Evolutionary conservation across 2,113 vertebrate genomes (phyloP), one percentile per base, ranked within the genome.

Genomic region (Benthochromis sp.): DNA sequence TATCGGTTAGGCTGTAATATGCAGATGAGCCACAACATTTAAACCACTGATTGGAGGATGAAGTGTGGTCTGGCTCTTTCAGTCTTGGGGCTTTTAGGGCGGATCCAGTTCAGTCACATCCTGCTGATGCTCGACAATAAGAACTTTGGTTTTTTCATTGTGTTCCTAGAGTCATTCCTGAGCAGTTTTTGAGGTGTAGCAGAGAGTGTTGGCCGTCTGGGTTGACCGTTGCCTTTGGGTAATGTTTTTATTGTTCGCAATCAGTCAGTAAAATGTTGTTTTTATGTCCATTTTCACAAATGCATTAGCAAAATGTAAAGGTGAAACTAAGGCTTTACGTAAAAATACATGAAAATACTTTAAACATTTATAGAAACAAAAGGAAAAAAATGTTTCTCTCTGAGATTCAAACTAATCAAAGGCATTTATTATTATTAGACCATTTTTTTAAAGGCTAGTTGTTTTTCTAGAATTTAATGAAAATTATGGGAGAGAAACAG

Each of bases 391-490:
- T 0, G 9, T 47, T 76, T 76, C 43, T 47, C 40, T 29, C 69
- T 47, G 4, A 0, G 69, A 47, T 11, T 27, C 40, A 76, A 45
- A 76, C 43, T 0, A 47, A 76, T 19, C 40, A 45, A 47, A 9
- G 7, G 45, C 29, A n/a, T 17, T 52, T 31, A 50, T 78, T 78
- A 31, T 4, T 19, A 78, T 31, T 31, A 13, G 8, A 73, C 40
- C 13, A 0, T 17, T 10, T 40, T 78, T 16, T 61, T 7, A 10
- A 53, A 82, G 81, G 81, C 78, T 40, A 1, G 5, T 5, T 47
- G 84, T 83, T 85, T 24, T 87, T 80, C 21, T 88, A 40, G 59
- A 86, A 85, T 27, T 81, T 55, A 59, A 55, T 80, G 43, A 80
- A 71, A 86, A 57, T 34, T 8, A 4, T 50, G 82, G 17, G 14